These are phyloP conservation scores for Drosophila kepulauana DNA, from an alignment of 1,140 invertebrate species.

Conservation along the genomic window DNA sequence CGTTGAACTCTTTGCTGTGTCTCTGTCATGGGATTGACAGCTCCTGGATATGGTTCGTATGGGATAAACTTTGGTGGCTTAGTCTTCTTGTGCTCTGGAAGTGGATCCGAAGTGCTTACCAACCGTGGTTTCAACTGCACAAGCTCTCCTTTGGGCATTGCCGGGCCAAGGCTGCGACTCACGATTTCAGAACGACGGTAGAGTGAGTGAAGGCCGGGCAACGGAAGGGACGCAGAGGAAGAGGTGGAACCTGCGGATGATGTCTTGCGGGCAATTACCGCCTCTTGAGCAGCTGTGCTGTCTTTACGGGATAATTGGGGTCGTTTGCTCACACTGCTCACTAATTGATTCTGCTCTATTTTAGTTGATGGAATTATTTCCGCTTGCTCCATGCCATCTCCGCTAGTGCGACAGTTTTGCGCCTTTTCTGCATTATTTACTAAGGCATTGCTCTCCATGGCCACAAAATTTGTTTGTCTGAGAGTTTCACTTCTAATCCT, in stretches of 20 bases:
- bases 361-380: slow-evolving; percentile 34
- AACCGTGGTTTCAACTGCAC: slow-evolving; percentile 72
- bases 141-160: slow-evolving; percentile 74
- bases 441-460: slow-evolving; percentile 49
- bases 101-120: slow-evolving; percentile 31
- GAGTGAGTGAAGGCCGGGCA: slow-evolving; percentile 72
- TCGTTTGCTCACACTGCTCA: slow-evolving; percentile 44
- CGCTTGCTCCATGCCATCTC: slow-evolving; percentile 87
- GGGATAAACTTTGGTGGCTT: slow-evolving; percentile 94
- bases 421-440: slow-evolving; percentile 17
- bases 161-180: slow-evolving; percentile 64
- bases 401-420: slow-evolving; percentile 85
- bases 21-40: slow-evolving; percentile 90
- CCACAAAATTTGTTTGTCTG: slow-evolving; percentile 12
- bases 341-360: slow-evolving; percentile 38
- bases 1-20: slow-evolving; percentile 35
- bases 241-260: slow-evolving; percentile 24
- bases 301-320: slow-evolving; percentile 58
- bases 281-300: slow-evolving; percentile 57
- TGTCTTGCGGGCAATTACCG: slow-evolving; percentile 42
- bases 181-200: slow-evolving; percentile 68
- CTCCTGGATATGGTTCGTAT: slow-evolving; percentile 94
- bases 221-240: slow-evolving; percentile 29
- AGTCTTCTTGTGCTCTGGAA: slow-evolving; percentile 85
- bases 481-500: slow-evolving; percentile 1